Evolutionary conservation across 2,113 vertebrate species (phyloP).

Genomic region (Rhabdornis inornatus): DNA sequence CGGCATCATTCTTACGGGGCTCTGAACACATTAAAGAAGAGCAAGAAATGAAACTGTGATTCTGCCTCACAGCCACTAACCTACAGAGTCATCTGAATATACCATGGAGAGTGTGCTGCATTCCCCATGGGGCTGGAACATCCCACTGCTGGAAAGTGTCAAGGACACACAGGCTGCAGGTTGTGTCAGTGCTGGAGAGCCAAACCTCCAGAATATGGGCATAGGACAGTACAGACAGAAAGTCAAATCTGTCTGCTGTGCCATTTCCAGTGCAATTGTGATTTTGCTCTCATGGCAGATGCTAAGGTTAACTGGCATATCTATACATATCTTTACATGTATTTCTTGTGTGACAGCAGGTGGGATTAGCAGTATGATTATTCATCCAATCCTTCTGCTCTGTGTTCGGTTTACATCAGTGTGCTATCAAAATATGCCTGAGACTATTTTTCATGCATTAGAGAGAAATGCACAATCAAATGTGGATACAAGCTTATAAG

Average conservation of each 20-base stretch:
- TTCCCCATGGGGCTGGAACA: not conserved
- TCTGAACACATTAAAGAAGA: not conserved
- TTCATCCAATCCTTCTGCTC: conserved; percentile 25
- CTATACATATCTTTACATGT: conserved; percentile 8
- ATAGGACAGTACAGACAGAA: not conserved
- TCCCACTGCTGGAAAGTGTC: not conserved
- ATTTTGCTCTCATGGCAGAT: not conserved
- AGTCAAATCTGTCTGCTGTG: not conserved
- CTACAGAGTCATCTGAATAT: not conserved
- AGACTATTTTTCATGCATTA: conserved; percentile 28
- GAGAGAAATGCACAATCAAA: conserved; percentile 36
- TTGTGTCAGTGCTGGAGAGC: not conserved
- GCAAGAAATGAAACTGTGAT: not conserved
- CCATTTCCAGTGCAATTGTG: not conserved
- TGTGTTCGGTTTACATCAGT: not conserved
- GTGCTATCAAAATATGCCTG: conserved; percentile 34
- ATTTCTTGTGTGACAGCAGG: conserved; percentile 33
- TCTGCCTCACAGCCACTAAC: not conserved
- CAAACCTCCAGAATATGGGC: not conserved
- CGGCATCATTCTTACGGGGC: not conserved
- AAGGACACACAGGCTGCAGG: not conserved
- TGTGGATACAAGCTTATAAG: not conserved
- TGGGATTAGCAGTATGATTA: conserved; percentile 39
- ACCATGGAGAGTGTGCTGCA: not conserved
- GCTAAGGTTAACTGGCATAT: not conserved